Conservation (phyloP, 2,113 vertebrate species). For the Syngnathus typhle region DNA sequence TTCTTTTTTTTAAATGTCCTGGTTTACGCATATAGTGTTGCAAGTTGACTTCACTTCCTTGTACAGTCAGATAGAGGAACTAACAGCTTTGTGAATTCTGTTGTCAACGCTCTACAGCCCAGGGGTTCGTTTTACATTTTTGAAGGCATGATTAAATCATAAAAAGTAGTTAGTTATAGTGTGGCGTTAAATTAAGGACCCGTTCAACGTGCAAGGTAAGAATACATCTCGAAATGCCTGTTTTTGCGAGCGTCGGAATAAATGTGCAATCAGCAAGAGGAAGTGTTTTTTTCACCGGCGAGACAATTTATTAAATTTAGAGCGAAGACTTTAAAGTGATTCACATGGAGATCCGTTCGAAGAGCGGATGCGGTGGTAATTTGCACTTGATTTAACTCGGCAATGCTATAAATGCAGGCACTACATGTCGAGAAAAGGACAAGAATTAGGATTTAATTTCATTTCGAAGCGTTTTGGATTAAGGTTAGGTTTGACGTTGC, state of each 20-base stretch:
- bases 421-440: not conserved
- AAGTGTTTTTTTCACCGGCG: not conserved
- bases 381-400: not conserved
- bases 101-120: conserved; percentile 35
- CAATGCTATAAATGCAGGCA: too few species aligned
- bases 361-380: too few species aligned
- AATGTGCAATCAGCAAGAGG: not conserved
- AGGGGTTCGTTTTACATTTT: conserved; percentile 19
- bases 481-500: not conserved
- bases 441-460: not conserved
- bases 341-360: too few species aligned
- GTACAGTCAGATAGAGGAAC: conserved; percentile 73
- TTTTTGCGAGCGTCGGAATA: not conserved
- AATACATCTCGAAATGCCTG: not conserved
- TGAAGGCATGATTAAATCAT: conserved; percentile 42
- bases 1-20: conserved; percentile 27
- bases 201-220: conserved; percentile 40
- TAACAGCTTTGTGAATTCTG: conserved; percentile 46
- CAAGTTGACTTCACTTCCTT: conserved; percentile 74
- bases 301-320: conserved; percentile 1
- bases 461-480: not conserved
- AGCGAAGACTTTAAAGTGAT: not conserved
- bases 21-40: conserved; percentile 45
- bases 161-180: not conserved
- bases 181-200: not conserved